These are phyloP conservation scores for Semaprochilodus insignis DNA, from an alignment of 2,797 vertebrate genomes.

Conservation along the genomic window DNA sequence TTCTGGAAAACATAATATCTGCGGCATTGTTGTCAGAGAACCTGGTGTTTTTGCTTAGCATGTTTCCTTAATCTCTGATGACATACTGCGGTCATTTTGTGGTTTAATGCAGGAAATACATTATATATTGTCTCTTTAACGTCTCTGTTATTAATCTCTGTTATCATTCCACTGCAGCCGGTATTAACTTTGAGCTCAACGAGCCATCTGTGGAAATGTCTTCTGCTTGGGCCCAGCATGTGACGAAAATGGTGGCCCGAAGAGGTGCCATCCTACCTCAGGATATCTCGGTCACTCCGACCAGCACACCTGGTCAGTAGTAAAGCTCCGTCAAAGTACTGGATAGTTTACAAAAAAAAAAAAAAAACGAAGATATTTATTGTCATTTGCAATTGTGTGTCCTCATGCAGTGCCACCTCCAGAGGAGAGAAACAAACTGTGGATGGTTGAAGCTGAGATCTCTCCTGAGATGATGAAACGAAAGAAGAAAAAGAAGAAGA, in stretches of 20 bases:
- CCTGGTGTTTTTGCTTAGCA: too few species aligned
- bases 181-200: constrained; percentile 93
- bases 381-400: not conserved
- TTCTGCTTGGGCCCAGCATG: constrained; percentile 96
- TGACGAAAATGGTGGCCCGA: constrained; percentile 98
- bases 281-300: constrained; percentile 93
- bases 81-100: too few species aligned
- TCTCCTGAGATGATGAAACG: constrained; percentile 91
- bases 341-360: not conserved
- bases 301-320: constrained; percentile 89
- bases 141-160: not conserved
- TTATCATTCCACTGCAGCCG: constrained; percentile 75
- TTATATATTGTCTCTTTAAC: too few species aligned
- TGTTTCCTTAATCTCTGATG: too few species aligned
- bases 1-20: too few species aligned
- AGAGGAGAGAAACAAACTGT: constrained; percentile 87
- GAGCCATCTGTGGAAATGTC: constrained; percentile 94
- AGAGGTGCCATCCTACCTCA: constrained; percentile 97
- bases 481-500: constrained; percentile 88
- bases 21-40: too few species aligned
- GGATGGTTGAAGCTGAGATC: constrained; percentile 91
- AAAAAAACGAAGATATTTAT: not conserved
- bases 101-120: too few species aligned
- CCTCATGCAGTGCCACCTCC: constrained; percentile 84
- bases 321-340: not conserved